Conservation (phyloP, 2,888 invertebrate species). For the Sisyra nigra region DNA sequence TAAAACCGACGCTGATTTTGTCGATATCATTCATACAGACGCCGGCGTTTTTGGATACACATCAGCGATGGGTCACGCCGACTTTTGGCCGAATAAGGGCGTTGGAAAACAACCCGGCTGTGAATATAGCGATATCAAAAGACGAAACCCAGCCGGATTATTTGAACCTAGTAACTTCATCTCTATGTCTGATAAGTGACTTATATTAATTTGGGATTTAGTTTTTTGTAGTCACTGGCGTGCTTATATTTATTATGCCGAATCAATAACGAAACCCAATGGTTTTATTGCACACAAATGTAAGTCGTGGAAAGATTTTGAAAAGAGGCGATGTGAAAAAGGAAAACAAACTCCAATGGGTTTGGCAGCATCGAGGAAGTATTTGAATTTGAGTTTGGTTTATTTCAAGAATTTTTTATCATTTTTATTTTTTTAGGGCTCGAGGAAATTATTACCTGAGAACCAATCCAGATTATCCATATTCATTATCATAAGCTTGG, state of each 20-base stretch:
- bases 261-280: slow-evolving; percentile 31
- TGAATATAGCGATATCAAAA: slow-evolving; percentile 35
- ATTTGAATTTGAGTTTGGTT: no score
- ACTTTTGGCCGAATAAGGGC: slow-evolving; percentile 59
- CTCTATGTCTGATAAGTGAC: not conserved
- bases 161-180: slow-evolving; percentile 19
- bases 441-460: slow-evolving; percentile 34
- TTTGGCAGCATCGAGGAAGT: slow-evolving; percentile 20
- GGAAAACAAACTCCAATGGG: slow-evolving; percentile 30
- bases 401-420: no score
- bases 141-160: slow-evolving; percentile 25
- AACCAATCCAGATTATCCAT: slow-evolving; percentile 34
- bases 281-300: slow-evolving; percentile 34
- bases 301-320: slow-evolving; percentile 30
- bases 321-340: slow-evolving; percentile 27
- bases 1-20: slow-evolving; percentile 39
- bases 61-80: slow-evolving; percentile 49
- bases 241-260: slow-evolving; percentile 41
- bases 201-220: no score
- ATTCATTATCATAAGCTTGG: slow-evolving; percentile 15
- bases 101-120: slow-evolving; percentile 56
- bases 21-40: slow-evolving; percentile 55
- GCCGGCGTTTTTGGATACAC: slow-evolving; percentile 55
- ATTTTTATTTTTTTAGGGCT: slow-evolving; percentile 36
- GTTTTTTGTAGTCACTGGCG: slow-evolving; percentile 51